phyloP scores from a whole-genome alignment of 2,888 invertebrate species.

The Homarus gammarus region DNA sequence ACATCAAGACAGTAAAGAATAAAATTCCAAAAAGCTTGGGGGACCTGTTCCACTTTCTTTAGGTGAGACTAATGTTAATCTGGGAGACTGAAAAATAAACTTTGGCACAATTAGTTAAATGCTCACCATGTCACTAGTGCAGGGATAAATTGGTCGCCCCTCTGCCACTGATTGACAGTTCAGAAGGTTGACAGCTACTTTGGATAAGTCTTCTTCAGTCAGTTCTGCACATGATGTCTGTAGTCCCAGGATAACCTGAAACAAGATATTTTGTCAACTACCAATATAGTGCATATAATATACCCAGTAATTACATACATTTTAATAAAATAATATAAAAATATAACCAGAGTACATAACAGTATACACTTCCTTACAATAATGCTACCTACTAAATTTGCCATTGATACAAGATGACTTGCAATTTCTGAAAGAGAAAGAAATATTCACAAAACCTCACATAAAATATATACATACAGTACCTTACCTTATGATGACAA shows the following conservation, averaged over 20 bases:
- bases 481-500: conserved; percentile 83
- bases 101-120: neutral
- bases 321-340: too few species aligned
- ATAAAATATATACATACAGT: too few species aligned
- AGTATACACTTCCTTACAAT: too few species aligned
- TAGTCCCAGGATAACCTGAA: conserved; percentile 83
- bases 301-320: neutral
- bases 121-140: conserved; percentile 83
- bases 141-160: conserved; percentile 83
- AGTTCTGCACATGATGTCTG: conserved; percentile 83
- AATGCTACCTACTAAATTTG: too few species aligned
- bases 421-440: too few species aligned
- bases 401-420: too few species aligned
- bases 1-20: too few species aligned
- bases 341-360: too few species aligned
- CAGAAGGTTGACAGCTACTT: conserved; percentile 84
- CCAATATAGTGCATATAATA: neutral
- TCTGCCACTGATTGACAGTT: conserved; percentile 85
- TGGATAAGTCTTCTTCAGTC: conserved; percentile 85
- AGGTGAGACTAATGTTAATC: neutral
- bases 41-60: neutral
- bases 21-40: neutral
- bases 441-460: too few species aligned
- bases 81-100: neutral
- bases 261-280: conserved; percentile 14